Percentiles rank a stretch among this genome's conserved stretches.
Conservation (phyloP, 2,888 invertebrate genomes). For the Nemurella pictetii region DNA sequence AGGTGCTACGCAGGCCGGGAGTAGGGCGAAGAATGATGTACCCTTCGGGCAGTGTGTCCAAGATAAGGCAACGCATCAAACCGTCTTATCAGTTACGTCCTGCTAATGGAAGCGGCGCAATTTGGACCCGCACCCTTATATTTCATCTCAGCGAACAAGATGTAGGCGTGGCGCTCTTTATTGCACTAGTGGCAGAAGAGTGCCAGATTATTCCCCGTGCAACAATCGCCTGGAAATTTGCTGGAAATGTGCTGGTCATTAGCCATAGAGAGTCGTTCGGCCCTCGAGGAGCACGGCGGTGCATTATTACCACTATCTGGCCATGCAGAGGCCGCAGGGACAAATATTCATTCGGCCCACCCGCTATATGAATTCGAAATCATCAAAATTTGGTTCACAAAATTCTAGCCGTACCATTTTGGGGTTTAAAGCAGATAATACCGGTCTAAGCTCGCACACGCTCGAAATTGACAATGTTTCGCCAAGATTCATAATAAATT, state of each 20-base stretch:
- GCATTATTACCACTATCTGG: not conserved
- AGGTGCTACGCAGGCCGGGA: not conserved
- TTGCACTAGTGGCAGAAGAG: not conserved
- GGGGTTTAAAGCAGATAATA: not conserved
- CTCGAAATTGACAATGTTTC: not conserved
- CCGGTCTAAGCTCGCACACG: not conserved
- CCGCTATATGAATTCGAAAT: not conserved
- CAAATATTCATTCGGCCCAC: not conserved
- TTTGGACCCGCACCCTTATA: not conserved
- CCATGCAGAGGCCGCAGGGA: not conserved
- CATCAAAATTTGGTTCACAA: not conserved
- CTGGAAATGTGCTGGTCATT: not conserved
- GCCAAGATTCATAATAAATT: not conserved
- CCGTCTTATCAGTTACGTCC: not conserved
- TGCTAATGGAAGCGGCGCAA: not conserved
- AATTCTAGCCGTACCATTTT: not conserved
- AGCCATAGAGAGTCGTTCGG: not conserved
- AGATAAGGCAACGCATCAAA: conserved; percentile 10
- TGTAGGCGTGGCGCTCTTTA: not conserved
- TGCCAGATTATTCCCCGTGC: not conserved
- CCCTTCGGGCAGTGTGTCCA: not conserved
- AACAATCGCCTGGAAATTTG: not conserved
- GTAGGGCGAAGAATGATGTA: conserved; percentile 2
- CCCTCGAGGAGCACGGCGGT: not conserved
- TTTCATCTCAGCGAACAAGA: not conserved